These are phyloP conservation scores for Protonemura montana DNA, from an alignment of 2,888 invertebrate species.

Conservation along the genomic window DNA sequence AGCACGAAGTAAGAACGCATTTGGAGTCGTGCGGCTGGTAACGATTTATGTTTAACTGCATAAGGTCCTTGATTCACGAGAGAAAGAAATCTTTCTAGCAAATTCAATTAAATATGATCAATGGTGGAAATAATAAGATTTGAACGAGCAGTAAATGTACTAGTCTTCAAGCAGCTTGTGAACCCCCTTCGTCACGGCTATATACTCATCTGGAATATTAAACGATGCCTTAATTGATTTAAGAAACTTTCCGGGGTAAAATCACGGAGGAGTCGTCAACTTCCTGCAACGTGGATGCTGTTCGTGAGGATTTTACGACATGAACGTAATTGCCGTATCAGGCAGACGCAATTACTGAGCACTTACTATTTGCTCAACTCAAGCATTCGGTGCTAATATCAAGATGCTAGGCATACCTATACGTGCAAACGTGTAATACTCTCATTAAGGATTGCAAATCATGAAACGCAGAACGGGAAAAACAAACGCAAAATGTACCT, in stretches of 20 bases:
- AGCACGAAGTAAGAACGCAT: not conserved
- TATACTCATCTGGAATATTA: constrained; percentile 19
- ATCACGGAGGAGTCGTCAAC: constrained; percentile 22
- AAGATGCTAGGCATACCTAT: not conserved
- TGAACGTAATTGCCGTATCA: constrained; percentile 24
- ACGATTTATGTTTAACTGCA: not conserved
- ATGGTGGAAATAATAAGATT: not conserved
- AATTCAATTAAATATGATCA: constrained; percentile 12
- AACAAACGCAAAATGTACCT: not conserved
- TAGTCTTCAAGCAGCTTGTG: not conserved
- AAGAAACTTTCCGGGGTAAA: constrained; percentile 14
- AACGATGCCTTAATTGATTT: constrained; percentile 26
- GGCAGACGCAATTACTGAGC: not conserved
- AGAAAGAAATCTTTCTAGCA: not conserved
- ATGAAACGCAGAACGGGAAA: not conserved
- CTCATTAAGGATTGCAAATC: not conserved
- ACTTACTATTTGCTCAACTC: constrained; percentile 9
- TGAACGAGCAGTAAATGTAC: constrained; percentile 18
- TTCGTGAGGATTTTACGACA: constrained; percentile 25
- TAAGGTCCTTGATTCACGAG: not conserved
- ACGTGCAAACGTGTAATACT: not conserved
- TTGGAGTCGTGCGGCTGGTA: not conserved
- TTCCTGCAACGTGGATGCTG: constrained; percentile 1
- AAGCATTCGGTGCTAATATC: not conserved
- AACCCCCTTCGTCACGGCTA: not conserved